phyloP scores from a whole-genome alignment of 23 tunicate genomes.

The Styela plicata region DNA sequence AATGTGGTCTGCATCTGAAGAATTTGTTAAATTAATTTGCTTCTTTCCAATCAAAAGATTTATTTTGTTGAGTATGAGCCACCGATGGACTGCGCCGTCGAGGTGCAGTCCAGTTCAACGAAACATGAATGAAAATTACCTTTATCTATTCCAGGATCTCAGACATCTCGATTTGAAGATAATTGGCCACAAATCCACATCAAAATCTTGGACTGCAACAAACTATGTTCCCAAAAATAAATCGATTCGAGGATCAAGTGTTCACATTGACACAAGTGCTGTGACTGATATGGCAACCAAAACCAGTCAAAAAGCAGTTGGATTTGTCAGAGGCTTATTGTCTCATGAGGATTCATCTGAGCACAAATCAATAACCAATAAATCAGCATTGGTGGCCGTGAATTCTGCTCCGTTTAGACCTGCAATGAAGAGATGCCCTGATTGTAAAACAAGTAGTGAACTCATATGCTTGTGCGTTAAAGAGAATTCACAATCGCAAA shows the following conservation, averaged over 20 bases:
- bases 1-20: no score
- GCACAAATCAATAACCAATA: not conserved
- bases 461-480: slow-evolving; percentile 4
- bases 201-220: not conserved
- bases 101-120: no score
- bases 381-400: not conserved
- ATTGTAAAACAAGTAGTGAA: slow-evolving; percentile 1
- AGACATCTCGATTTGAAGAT: not conserved
- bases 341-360: slow-evolving; percentile 15
- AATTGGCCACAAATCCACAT: not conserved
- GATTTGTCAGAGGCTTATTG: slow-evolving; percentile 12
- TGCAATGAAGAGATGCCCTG: slow-evolving; percentile 2
- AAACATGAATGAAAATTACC: no score
- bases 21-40: no score
- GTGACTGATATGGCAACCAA: not conserved
- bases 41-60: no score
- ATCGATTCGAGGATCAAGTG: not conserved
- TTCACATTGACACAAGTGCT: slow-evolving; percentile 4
- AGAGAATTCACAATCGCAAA: not conserved
- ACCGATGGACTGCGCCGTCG: no score
- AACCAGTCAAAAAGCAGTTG: slow-evolving; percentile 12
- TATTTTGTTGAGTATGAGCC: no score
- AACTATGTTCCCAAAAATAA: not conserved
- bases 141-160: slow-evolving; percentile 3
- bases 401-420: not conserved